phyloP scores from a whole-genome alignment of 2,797 vertebrate species.

The Pangasius krempfi region DNA sequence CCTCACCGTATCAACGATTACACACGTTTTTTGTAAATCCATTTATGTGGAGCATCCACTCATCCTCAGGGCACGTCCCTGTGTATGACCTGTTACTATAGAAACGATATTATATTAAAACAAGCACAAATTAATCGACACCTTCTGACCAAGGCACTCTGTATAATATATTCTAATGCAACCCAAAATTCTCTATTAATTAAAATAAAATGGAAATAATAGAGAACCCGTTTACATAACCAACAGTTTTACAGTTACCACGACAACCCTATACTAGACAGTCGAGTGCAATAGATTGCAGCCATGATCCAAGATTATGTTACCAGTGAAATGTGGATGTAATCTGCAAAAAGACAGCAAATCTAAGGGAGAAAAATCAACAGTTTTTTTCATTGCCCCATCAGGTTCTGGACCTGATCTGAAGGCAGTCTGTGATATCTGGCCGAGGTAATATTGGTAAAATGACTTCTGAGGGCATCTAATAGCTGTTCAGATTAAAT shows the following conservation, averaged over 20 bases:
- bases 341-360: conserved; percentile 2
- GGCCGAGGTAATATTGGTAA: conserved; percentile 15
- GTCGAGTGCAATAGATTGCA: neutral
- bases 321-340: conserved; percentile 2
- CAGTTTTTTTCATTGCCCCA: neutral
- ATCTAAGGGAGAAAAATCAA: neutral
- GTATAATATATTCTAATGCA: neutral
- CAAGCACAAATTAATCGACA: neutral
- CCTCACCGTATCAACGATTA: neutral
- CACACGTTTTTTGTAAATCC: neutral
- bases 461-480: conserved; percentile 5
- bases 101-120: neutral
- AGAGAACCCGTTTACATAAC: neutral
- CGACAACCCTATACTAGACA: neutral
- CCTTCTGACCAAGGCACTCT: neutral
- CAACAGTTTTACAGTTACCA: neutral
- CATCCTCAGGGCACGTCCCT: neutral
- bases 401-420: neutral
- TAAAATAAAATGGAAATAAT: neutral
- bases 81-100: neutral
- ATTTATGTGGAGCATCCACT: neutral
- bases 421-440: neutral
- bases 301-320: neutral
- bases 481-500: neutral
- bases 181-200: neutral